Percentiles rank a stretch among this genome's conserved stretches.
Evolutionary conservation across 2,797 vertebrate species (phyloP).

Genomic region (Melanotaenia nigrans): DNA sequence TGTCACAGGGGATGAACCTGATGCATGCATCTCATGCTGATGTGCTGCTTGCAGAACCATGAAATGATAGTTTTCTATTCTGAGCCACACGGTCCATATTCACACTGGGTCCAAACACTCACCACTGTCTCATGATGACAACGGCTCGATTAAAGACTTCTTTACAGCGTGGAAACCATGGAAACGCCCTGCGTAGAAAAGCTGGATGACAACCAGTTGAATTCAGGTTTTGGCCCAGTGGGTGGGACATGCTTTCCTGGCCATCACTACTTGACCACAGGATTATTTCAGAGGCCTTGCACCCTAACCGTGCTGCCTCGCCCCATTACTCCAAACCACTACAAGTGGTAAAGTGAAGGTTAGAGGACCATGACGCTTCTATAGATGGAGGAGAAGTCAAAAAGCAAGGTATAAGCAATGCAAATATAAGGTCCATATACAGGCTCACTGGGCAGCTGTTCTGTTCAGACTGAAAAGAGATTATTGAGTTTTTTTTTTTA

Average conservation of each 20-base stretch:
- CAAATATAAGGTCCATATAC: slow-evolving; percentile 24
- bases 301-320: slow-evolving; percentile 56
- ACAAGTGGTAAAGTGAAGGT: slow-evolving; percentile 40
- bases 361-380: slow-evolving; percentile 26
- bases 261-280: slow-evolving; percentile 57
- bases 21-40: slow-evolving; percentile 15
- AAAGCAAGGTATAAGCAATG: slow-evolving; percentile 26
- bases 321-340: slow-evolving; percentile 69
- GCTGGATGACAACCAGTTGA: slow-evolving; percentile 67
- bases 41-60: slow-evolving; percentile 20
- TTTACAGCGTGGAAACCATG: slow-evolving; percentile 64
- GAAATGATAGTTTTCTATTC: slow-evolving; percentile 48
- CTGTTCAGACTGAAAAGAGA: neutral
- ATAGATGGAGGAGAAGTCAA: slow-evolving; percentile 21
- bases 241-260: slow-evolving; percentile 59
- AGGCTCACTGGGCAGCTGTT: neutral
- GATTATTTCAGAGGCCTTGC: slow-evolving; percentile 60
- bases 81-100: slow-evolving; percentile 32
- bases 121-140: slow-evolving; percentile 68
- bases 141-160: slow-evolving; percentile 73
- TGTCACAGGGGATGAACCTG: slow-evolving; percentile 32
- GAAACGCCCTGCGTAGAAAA: slow-evolving; percentile 68
- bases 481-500: neutral
- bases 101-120: slow-evolving; percentile 34
- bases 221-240: slow-evolving; percentile 42